Conservation (phyloP, 2,888 invertebrate genomes). For the Sepioteuthis lessoniana region DNA sequence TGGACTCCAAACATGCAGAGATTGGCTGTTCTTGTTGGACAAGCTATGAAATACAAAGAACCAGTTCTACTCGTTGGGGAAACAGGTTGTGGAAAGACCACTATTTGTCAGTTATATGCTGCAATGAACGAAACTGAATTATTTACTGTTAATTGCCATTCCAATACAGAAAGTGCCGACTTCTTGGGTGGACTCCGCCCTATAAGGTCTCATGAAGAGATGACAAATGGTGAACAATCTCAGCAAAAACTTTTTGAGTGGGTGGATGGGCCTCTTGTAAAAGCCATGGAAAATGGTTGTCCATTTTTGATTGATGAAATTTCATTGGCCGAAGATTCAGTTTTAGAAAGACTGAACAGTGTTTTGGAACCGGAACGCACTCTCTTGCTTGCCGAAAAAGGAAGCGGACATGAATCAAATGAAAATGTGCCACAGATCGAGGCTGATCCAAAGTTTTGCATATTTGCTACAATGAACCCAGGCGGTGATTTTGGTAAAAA, state of each 20-base stretch:
- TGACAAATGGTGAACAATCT: conserved; percentile 52
- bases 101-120: conserved; percentile 91
- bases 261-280: conserved; percentile 95
- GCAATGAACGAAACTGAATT: conserved; percentile 79
- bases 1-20: conserved; percentile 94
- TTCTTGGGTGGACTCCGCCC: conserved; percentile 96
- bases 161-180: conserved; percentile 98
- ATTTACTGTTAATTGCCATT: conserved; percentile 94
- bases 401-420: conserved; percentile 75
- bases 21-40: conserved; percentile 79
- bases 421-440: conserved; percentile 69
- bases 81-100: conserved; percentile 97
- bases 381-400: conserved; percentile 91
- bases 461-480: conserved; percentile 99
- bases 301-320: conserved; percentile 98
- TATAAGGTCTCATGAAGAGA: conserved; percentile 80
- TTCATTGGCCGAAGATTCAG: conserved; percentile 97
- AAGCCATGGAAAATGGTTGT: conserved; percentile 89
- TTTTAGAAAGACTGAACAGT: conserved; percentile 96
- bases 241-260: conserved; percentile 87
- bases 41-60: conserved; percentile 92
- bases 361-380: conserved; percentile 93
- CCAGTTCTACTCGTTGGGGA: conserved; percentile 96
- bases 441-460: conserved; percentile 85
- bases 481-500: conserved; percentile 99